Percentiles rank a stretch among this genome's conserved stretches.
Conservation (phyloP, 2,888 invertebrate species). For the Drosophila melanocephala region DNA sequence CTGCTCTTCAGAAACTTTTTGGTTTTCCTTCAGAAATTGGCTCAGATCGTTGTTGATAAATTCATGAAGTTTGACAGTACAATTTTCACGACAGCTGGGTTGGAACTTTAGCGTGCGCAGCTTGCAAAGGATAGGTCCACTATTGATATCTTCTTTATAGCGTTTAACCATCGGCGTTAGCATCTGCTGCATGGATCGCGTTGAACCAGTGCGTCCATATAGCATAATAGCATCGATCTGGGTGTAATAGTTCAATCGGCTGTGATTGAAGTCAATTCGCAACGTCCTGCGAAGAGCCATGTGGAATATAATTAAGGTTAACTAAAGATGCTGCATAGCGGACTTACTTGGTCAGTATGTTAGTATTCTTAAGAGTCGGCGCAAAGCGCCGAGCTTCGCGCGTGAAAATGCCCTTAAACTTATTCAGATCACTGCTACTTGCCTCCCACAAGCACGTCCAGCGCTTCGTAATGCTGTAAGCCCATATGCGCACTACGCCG, state of each 20-base stretch:
- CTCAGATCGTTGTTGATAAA: slow-evolving; percentile 84
- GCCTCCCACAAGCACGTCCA: slow-evolving; percentile 94
- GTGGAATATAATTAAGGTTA: background rate
- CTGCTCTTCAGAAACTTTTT: slow-evolving; percentile 25
- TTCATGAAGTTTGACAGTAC: slow-evolving; percentile 79
- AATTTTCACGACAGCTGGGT: slow-evolving; percentile 77
- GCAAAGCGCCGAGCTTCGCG: slow-evolving; percentile 91
- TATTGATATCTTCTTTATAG: slow-evolving; percentile 28
- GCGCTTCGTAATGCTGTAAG: slow-evolving; percentile 86
- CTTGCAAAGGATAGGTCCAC: slow-evolving; percentile 83
- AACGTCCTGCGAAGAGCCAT: slow-evolving; percentile 87
- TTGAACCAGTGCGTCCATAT: slow-evolving; percentile 87
- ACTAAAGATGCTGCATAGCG: background rate
- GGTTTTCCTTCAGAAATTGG: slow-evolving; percentile 78
- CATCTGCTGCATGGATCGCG: slow-evolving; percentile 71
- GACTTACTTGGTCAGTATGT: slow-evolving; percentile 86
- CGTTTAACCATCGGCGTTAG: slow-evolving; percentile 38
- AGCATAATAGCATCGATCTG: slow-evolving; percentile 94
- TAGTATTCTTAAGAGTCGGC: slow-evolving; percentile 88
- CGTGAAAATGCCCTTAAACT: slow-evolving; percentile 73
- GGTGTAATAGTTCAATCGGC: slow-evolving; percentile 92
- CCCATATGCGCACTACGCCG: slow-evolving; percentile 93
- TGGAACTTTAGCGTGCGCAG: slow-evolving; percentile 83
- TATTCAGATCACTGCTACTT: slow-evolving; percentile 43
- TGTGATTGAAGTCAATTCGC: slow-evolving; percentile 94